Conservation (phyloP, 2,888 invertebrate species). For the Drosophila ezoana region DNA sequence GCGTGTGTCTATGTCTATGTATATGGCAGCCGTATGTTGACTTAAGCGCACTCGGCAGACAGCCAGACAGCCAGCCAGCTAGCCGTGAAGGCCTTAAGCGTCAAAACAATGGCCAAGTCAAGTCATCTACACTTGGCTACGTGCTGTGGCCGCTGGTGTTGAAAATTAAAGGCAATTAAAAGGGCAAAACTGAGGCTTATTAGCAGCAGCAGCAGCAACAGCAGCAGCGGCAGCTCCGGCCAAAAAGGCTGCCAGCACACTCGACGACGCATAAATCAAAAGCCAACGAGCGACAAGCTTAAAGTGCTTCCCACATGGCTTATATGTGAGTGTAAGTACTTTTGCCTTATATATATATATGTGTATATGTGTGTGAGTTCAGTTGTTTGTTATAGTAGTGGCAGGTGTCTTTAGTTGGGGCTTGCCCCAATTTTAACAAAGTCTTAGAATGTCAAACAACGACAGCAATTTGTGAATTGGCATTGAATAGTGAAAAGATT, state of each 20-base stretch:
- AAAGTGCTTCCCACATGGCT: constrained; percentile 39
- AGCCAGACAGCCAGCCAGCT: constrained; percentile 43
- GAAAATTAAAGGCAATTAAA: constrained; percentile 79
- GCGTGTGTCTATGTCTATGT: constrained; percentile 51
- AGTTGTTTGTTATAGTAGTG: neutral
- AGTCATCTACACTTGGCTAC: constrained; percentile 38
- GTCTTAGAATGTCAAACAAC: neutral
- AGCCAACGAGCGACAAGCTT: constrained; percentile 29
- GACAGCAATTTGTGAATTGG: neutral
- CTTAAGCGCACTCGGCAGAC: constrained; percentile 62
- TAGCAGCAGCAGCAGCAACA: constrained; percentile 22
- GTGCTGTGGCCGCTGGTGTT: constrained; percentile 60
- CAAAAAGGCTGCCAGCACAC: constrained; percentile 27
- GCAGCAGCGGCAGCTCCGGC: constrained; percentile 8
- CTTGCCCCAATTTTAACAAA: neutral
- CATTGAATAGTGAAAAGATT: neutral
- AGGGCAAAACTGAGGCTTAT: constrained; percentile 42
- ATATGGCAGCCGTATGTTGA: constrained; percentile 66
- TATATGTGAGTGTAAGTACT: neutral
- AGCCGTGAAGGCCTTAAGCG: constrained; percentile 66
- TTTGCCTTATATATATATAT: too few species aligned
- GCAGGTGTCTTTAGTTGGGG: neutral
- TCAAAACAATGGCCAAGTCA: constrained; percentile 70
- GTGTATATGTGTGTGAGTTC: neutral
- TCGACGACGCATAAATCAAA: constrained; percentile 60